Conservation (phyloP, 2,888 invertebrate species). For the Synergus umbraculus region DNA sequence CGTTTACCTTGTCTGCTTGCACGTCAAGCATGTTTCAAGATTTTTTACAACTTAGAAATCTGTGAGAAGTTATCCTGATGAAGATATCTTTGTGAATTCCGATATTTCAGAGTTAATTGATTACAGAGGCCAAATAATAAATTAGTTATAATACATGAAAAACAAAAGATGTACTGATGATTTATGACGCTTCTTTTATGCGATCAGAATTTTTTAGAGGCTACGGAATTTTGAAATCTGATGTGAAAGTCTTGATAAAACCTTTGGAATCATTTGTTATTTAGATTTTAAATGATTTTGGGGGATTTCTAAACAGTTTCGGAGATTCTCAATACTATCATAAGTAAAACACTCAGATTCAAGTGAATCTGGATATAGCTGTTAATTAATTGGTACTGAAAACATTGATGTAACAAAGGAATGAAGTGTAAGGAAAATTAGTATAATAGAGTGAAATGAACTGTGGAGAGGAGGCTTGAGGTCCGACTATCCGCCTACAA, state of each 20-base stretch:
- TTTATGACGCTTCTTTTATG: background rate
- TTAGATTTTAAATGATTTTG: no score
- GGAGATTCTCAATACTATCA: no score
- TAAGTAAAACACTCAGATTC: background rate
- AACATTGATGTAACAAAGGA: background rate
- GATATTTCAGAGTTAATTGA: background rate
- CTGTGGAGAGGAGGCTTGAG: background rate
- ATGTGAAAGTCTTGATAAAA: no score
- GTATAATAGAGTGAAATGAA: slow-evolving; percentile 7
- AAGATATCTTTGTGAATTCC: slow-evolving; percentile 5
- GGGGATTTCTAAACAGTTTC: no score
- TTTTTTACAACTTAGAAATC: slow-evolving; percentile 3
- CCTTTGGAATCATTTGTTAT: no score
- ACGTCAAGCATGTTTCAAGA: slow-evolving; percentile 24
- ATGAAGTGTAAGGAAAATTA: slow-evolving; percentile 14
- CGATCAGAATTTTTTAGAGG: no score
- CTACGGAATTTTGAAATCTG: no score
- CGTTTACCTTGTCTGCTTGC: slow-evolving; percentile 47
- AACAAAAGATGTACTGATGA: background rate
- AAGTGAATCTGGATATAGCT: background rate
- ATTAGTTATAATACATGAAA: background rate
- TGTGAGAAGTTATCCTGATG: background rate
- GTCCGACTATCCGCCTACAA: slow-evolving; percentile 50
- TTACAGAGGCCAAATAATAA: background rate
- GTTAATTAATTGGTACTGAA: background rate